A percentile compares a stretch with the other conserved stretches of the same genome.
phyloP scores from a whole-genome alignment of 2,797 vertebrate species.

The Platyrinchus mystaceus region DNA sequence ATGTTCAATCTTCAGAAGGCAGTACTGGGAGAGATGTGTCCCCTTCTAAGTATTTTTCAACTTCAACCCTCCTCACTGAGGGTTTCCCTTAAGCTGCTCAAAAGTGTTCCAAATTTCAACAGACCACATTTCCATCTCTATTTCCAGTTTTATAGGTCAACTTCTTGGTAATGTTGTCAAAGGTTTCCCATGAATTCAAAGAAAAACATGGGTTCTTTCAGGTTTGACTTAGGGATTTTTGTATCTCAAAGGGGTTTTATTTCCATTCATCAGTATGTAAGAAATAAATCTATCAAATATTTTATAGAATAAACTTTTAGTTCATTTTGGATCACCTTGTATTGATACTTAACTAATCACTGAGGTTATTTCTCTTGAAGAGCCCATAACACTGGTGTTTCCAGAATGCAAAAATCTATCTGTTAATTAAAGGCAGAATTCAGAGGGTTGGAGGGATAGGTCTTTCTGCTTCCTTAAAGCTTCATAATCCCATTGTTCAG shows the following conservation, averaged over 20 bases:
- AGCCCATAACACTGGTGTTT: background rate
- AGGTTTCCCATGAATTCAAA: background rate
- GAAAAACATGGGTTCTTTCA: background rate
- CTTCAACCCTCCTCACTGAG: background rate
- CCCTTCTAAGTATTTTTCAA: background rate
- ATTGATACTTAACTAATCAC: background rate
- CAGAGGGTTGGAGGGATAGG: background rate
- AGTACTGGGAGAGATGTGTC: background rate
- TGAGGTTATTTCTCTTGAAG: background rate
- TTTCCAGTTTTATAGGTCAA: background rate
- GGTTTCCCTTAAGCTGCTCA: background rate
- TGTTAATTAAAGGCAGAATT: background rate
- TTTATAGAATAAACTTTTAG: background rate
- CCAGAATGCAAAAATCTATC: background rate
- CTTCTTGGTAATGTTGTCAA: background rate
- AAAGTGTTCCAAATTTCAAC: background rate
- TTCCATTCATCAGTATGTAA: rapidly evolving
- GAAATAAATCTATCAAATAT: background rate
- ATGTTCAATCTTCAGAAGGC: background rate
- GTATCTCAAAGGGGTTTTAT: background rate
- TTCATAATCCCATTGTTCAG: rapidly evolving
- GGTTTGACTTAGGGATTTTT: background rate
- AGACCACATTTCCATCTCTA: background rate
- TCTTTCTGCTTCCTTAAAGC: background rate
- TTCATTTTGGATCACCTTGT: background rate